Conservation (phyloP, 2,888 invertebrate species). For the Dicyrtoma fusca region DNA sequence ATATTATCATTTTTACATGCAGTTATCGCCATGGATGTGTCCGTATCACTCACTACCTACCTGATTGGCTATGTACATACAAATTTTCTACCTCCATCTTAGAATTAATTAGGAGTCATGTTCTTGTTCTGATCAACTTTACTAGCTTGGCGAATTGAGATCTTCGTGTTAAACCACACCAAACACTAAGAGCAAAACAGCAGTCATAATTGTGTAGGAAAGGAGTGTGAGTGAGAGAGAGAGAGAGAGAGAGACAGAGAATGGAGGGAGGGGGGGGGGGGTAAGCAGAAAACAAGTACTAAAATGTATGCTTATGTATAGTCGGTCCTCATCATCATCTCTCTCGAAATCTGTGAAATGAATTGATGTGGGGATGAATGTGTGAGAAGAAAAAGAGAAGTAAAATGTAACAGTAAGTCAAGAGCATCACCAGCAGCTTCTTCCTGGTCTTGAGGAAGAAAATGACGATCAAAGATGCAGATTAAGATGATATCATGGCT, state of each 20-base stretch:
- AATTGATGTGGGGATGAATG: no score
- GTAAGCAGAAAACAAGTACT: background rate
- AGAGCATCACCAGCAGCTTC: conserved; percentile 13
- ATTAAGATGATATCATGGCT: no score
- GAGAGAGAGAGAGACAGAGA: no score
- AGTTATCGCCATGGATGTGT: no score
- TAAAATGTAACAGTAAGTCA: conserved; percentile 32
- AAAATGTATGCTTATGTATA: no score
- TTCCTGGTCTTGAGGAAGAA: conserved; percentile 23
- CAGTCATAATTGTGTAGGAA: conserved; percentile 13
- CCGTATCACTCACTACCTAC: no score
- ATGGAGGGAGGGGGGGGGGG: conserved; percentile 1
- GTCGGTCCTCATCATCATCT: no score
- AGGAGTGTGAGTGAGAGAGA: background rate
- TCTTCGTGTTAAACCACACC: conserved; percentile 15
- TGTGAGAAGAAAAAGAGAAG: background rate
- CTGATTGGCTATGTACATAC: no score
- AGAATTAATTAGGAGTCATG: conserved; percentile 20
- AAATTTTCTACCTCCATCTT: conserved; percentile 13
- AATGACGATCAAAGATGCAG: no score
- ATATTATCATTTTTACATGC: no score
- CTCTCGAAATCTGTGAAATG: no score
- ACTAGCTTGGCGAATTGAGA: conserved; percentile 14
- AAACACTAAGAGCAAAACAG: background rate
- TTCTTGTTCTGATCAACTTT: conserved; percentile 9